Percentiles rank a stretch among this genome's conserved stretches.
These are phyloP conservation scores for Clavelina lepadiformis DNA, from an alignment of 23 tunicate genomes.

Conservation along the genomic window DNA sequence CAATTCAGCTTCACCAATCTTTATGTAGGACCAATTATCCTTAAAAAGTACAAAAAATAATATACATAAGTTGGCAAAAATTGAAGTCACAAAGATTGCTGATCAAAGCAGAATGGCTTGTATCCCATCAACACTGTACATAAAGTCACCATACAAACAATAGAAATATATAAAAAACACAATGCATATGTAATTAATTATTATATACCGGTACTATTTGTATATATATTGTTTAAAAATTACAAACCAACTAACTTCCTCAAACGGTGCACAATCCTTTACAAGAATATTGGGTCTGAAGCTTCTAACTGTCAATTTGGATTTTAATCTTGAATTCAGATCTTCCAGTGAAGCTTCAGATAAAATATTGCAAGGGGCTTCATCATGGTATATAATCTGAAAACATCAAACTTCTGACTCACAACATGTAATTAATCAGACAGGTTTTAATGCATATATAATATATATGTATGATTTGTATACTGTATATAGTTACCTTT, in stretches of 20 bases:
- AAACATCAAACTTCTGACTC: not conserved
- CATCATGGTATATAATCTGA: constrained; percentile 36
- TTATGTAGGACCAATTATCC: constrained; percentile 30
- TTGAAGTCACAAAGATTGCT: no score
- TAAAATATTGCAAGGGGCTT: constrained; percentile 48
- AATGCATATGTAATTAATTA: no score
- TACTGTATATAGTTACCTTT: no score
- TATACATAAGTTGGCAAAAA: no score
- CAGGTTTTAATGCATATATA: not conserved
- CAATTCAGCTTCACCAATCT: constrained; percentile 30
- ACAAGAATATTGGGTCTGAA: constrained; percentile 60
- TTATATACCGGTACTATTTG: no score
- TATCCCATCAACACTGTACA: no score
- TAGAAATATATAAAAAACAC: no score
- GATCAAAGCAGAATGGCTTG: no score
- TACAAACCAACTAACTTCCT: constrained; percentile 43
- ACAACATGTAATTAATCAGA: no score
- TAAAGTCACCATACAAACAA: no score
- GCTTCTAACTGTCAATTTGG: constrained; percentile 11
- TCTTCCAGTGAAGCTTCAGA: constrained; percentile 61
- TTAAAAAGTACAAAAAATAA: no score
- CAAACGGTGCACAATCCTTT: constrained; percentile 48
- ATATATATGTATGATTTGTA: not conserved
- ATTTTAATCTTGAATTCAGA: constrained; percentile 21
- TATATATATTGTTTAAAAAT: no score